Evolutionary conservation across 1,140 invertebrate genomes (phyloP).

Genomic region (Stegodyphus dumicola): DNA sequence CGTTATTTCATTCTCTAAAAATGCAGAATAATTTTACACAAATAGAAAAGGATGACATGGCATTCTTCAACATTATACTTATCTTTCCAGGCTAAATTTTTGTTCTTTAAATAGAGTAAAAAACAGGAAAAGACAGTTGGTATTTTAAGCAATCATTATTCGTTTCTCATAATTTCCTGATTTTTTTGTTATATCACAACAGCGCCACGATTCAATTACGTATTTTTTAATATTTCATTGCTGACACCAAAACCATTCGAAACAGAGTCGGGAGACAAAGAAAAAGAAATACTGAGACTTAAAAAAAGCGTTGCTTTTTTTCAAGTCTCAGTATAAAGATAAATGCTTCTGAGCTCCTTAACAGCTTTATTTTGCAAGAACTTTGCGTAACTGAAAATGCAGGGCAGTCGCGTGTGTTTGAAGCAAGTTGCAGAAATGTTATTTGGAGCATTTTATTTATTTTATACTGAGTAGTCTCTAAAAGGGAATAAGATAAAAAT

Average conservation of each 20-base stretch:
- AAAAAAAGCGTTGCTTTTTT: constrained; percentile 25
- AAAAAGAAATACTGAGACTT: background rate
- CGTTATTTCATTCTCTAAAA: constrained; percentile 40
- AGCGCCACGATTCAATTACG: constrained; percentile 44
- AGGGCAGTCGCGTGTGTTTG: too few species aligned
- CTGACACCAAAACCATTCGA: constrained; percentile 25
- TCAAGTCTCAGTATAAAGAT: constrained; percentile 35
- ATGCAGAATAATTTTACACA: constrained; percentile 30
- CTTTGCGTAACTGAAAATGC: too few species aligned
- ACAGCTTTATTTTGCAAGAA: too few species aligned
- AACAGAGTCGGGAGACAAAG: background rate
- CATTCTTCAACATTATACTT: constrained; percentile 49
- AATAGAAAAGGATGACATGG: constrained; percentile 35
- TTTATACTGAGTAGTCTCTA: too few species aligned
- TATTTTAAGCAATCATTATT: constrained; percentile 49
- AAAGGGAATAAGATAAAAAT: too few species aligned
- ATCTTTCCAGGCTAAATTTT: constrained; percentile 30
- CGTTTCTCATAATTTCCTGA: constrained; percentile 26
- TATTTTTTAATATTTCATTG: constrained; percentile 55
- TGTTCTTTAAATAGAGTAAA: background rate
- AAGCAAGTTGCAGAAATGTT: too few species aligned
- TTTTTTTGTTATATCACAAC: constrained; percentile 23
- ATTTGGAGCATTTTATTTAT: too few species aligned
- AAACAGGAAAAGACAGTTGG: constrained; percentile 2
- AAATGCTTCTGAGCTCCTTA: constrained; percentile 22